These are phyloP conservation scores for Heliconius congener DNA, from an alignment of 1,140 invertebrate genomes.

Conservation along the genomic window DNA sequence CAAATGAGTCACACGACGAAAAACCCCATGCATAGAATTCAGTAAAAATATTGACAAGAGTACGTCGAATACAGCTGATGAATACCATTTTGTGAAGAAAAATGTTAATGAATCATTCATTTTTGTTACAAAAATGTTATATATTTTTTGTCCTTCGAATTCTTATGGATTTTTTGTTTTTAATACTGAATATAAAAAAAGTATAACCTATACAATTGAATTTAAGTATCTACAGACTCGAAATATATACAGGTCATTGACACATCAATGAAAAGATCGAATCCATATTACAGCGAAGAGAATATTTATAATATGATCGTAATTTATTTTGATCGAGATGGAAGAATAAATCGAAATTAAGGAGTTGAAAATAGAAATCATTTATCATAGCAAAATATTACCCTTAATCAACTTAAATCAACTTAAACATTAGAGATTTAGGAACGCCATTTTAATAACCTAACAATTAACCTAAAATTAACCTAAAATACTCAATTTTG, in stretches of 20 bases:
- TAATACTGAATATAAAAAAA: neutral
- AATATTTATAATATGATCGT: neutral
- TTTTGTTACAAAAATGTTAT: neutral
- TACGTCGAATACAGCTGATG: slow-evolving; percentile 24
- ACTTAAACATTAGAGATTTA: no score
- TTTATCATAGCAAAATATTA: neutral
- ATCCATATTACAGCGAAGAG: neutral
- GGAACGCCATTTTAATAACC: no score
- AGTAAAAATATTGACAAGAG: slow-evolving; percentile 52
- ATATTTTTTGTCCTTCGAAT: neutral
- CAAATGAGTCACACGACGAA: slow-evolving; percentile 45
- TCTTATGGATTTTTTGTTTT: no score
- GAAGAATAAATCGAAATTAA: neutral
- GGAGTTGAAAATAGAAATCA: neutral
- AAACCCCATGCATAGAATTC: slow-evolving; percentile 45
- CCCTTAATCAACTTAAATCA: neutral
- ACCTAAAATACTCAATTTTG: no score
- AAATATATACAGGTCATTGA: neutral
- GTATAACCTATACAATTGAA: neutral
- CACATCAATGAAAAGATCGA: neutral
- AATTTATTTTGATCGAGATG: neutral
- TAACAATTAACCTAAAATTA: no score
- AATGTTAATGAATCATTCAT: neutral
- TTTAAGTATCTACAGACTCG: neutral
- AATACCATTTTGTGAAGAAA: slow-evolving; percentile 1